Conservation (phyloP, 2,113 vertebrate species). For the Calidris pugnax region DNA sequence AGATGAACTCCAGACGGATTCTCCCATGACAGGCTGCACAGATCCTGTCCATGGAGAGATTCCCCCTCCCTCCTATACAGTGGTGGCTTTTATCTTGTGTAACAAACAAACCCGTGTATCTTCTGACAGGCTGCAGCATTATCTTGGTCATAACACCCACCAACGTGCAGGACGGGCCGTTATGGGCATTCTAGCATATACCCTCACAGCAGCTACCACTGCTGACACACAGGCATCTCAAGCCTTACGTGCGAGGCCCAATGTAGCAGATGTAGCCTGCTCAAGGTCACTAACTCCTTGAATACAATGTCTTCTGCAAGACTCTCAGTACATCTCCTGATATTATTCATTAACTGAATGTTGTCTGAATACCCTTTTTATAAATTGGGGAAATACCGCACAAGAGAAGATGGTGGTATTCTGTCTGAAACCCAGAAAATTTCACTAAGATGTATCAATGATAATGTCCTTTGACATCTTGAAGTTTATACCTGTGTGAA, state of each 20-base stretch:
- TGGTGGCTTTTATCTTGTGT: neutral
- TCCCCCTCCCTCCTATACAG: neutral
- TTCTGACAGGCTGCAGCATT: neutral
- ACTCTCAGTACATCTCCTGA: neutral
- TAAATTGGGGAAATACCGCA: neutral
- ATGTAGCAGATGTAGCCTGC: neutral
- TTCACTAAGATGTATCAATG: neutral
- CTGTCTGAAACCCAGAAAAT: neutral
- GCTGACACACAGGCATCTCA: neutral
- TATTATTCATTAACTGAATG: neutral
- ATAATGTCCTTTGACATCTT: neutral
- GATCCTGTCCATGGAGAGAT: neutral
- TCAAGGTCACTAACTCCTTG: neutral
- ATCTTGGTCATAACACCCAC: neutral
- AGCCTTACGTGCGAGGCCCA: neutral
- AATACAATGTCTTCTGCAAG: neutral
- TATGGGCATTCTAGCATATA: neutral
- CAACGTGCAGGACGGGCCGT: neutral
- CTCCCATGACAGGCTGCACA: accelerated
- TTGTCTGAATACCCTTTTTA: neutral
- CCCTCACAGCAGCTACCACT: neutral
- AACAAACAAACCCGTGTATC: neutral
- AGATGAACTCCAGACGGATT: neutral
- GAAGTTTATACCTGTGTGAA: neutral
- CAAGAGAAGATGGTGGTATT: neutral